A percentile compares a stretch with the other conserved stretches of the same genome.
These are phyloP conservation scores for Babyrousa celebensis DNA, from an alignment of 2,797 vertebrate species.

Conservation along the genomic window DNA sequence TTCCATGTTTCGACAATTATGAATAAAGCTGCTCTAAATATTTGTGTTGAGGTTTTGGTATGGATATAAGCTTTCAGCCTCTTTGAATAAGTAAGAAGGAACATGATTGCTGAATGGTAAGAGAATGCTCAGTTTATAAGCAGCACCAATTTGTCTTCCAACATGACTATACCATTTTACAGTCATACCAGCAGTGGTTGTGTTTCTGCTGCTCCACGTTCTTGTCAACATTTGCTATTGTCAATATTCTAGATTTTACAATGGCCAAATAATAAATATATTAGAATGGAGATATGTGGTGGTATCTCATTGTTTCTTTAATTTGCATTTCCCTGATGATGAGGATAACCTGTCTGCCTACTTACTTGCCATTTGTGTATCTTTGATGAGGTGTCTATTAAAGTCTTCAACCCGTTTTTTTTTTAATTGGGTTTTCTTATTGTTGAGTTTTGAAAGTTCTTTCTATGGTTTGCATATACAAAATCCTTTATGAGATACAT, in stretches of 20 bases:
- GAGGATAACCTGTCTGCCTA: no score
- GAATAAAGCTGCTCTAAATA: background rate
- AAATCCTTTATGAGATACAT: no score
- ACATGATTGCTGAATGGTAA: background rate
- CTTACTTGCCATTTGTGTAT: no score
- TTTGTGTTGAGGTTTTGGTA: background rate
- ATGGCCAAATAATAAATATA: no score
- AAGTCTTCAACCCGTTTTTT: no score
- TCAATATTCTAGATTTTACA: background rate
- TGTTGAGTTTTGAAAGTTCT: no score
- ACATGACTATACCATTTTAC: background rate
- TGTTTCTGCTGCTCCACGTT: background rate
- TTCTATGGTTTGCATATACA: no score
- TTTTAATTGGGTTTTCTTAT: no score
- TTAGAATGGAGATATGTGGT: background rate
- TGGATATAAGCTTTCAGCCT: background rate
- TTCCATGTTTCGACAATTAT: background rate
- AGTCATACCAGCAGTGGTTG: no score
- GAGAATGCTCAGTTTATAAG: background rate
- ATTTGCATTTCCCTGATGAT: background rate
- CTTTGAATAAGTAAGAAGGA: background rate
- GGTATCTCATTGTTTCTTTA: background rate
- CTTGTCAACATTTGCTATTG: background rate
- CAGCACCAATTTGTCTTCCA: background rate
- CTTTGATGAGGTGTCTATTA: no score